A percentile compares a stretch with the other conserved stretches of the same genome.
These are phyloP conservation scores for Hydractinia echinata DNA, from an alignment of 30 jellyfish, hydroid and myxozoan genomes.

Conservation along the genomic window DNA sequence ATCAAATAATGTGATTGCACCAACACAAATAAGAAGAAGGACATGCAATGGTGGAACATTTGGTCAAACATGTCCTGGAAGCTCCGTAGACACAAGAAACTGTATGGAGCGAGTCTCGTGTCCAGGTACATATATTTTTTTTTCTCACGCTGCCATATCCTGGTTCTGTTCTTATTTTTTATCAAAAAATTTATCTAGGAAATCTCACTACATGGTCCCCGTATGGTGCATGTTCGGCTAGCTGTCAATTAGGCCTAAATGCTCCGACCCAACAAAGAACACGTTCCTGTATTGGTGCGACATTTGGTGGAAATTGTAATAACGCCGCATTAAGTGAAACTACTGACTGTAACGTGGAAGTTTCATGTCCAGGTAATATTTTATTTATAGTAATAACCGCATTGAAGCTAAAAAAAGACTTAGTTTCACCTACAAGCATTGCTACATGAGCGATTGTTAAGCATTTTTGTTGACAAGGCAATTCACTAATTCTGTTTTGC, in stretches of 20 bases:
- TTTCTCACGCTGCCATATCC: background rate
- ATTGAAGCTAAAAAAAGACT: too few relatives aligned
- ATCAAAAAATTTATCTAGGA: background rate
- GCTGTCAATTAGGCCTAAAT: background rate
- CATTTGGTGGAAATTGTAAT: slow-evolving; percentile 28
- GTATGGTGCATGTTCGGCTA: background rate
- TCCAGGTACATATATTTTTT: slow-evolving; percentile 3
- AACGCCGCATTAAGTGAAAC: background rate
- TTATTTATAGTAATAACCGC: too few relatives aligned
- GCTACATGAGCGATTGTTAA: too few relatives aligned
- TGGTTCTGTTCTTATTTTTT: too few relatives aligned
- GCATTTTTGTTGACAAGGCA: too few relatives aligned
- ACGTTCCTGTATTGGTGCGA: background rate
- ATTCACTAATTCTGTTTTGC: too few relatives aligned
- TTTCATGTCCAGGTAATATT: slow-evolving; percentile 5
- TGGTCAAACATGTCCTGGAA: slow-evolving; percentile 11
- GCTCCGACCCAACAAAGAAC: slow-evolving; percentile 1
- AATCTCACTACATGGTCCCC: background rate
- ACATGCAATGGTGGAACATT: slow-evolving; percentile 13
- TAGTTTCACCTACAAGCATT: too few relatives aligned
- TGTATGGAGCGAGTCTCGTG: slow-evolving; percentile 22
- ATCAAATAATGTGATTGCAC: background rate
- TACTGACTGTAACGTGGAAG: slow-evolving; percentile 20
- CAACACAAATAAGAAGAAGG: slow-evolving; percentile 4
- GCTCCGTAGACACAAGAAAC: background rate